Evolutionary conservation across 2,888 invertebrate species (phyloP).

Genomic region (Clanis bilineata): DNA sequence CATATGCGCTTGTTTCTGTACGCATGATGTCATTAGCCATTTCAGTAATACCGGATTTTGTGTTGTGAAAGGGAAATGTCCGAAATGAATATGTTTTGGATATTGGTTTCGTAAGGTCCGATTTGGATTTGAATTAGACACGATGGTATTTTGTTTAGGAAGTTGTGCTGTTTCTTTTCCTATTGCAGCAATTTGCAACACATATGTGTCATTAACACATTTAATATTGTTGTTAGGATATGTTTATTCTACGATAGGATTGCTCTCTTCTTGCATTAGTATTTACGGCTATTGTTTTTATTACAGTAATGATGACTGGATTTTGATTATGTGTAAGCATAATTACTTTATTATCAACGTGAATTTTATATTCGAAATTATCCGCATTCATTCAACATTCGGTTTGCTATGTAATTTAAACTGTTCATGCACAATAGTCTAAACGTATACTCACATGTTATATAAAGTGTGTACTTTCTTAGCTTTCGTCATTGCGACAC

Average conservation of each 20-base stretch:
- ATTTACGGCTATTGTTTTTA: too few relatives aligned
- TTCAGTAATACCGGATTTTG: slow-evolving; percentile 14
- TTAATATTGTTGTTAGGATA: neutral
- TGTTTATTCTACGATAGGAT: neutral
- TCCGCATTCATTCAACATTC: too few relatives aligned
- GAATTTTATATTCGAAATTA: too few relatives aligned
- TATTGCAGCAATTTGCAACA: too few relatives aligned
- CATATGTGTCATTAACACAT: too few relatives aligned
- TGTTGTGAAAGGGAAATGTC: slow-evolving; percentile 12
- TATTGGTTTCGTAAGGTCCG: neutral
- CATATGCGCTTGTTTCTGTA: slow-evolving; percentile 10
- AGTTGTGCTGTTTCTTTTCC: neutral
- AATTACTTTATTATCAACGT: too few relatives aligned
- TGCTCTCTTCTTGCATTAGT: too few relatives aligned
- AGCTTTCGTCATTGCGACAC: slow-evolving; percentile 13
- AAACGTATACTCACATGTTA: neutral
- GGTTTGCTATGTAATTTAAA: neutral
- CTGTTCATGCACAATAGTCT: neutral
- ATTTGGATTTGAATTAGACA: neutral
- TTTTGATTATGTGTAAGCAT: too few relatives aligned
- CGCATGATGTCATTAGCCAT: slow-evolving; percentile 15
- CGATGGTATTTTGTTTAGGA: neutral
- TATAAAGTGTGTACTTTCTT: slow-evolving; percentile 12
- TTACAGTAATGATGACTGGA: too few relatives aligned
- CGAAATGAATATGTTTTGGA: slow-evolving; percentile 9